Conservation (phyloP, 2,888 invertebrate species). For the Eurois occulta region DNA sequence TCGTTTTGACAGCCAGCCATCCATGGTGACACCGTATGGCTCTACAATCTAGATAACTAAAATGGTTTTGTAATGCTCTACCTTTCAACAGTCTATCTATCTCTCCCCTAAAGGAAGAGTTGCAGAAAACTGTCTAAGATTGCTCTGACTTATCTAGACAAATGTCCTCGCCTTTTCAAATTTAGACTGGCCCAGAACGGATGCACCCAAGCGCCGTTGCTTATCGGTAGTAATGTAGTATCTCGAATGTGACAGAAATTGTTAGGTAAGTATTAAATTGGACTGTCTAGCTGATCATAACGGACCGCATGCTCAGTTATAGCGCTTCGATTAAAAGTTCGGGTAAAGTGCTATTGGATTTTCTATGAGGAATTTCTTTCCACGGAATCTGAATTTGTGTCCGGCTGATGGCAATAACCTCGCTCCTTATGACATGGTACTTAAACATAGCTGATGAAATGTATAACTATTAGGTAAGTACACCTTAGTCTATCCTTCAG, state of each 20-base stretch:
- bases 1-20: neutral
- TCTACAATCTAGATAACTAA: neutral
- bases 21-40: neutral
- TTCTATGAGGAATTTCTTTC: neutral
- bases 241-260: neutral
- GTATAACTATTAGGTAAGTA: neutral
- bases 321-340: neutral
- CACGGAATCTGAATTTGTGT: neutral
- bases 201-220: neutral
- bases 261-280: neutral
- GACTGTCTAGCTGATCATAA: neutral
- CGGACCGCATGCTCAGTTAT: too few relatives aligned
- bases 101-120: conserved; percentile 1
- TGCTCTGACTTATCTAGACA: conserved; percentile 9
- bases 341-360: neutral
- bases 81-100: neutral
- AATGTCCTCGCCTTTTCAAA: neutral
- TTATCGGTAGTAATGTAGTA: neutral
- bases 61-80: conserved; percentile 10
- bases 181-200: conserved; percentile 1
- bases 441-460: neutral
- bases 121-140: conserved; percentile 4
- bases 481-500: neutral
- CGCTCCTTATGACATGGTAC: neutral
- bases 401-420: neutral